These are phyloP conservation scores for Cheilosia scutellata DNA, from an alignment of 2,888 invertebrate genomes.

Conservation along the genomic window DNA sequence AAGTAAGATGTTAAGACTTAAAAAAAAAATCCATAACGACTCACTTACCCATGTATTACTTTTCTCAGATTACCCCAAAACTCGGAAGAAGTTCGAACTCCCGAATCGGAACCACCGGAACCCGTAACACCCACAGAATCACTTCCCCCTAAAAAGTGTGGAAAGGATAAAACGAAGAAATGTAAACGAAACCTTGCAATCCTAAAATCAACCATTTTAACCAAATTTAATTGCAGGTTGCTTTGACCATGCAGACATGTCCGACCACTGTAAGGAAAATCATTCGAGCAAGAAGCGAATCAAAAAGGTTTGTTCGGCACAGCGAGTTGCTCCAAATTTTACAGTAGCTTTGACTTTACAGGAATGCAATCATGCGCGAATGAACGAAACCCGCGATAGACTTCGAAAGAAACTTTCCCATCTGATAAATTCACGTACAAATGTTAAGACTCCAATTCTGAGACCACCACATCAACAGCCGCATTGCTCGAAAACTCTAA, in stretches of 20 bases:
- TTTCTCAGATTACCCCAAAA: slow-evolving; percentile 57
- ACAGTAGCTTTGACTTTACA: slow-evolving; percentile 30
- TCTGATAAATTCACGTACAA: slow-evolving; percentile 82
- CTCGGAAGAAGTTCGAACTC: slow-evolving; percentile 68
- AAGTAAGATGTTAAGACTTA: slow-evolving; percentile 25
- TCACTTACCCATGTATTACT: neutral
- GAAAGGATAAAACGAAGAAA: slow-evolving; percentile 82
- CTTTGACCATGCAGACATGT: slow-evolving; percentile 79
- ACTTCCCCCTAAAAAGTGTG: slow-evolving; percentile 79
- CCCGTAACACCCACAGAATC: slow-evolving; percentile 77
- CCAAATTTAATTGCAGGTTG: slow-evolving; percentile 63
- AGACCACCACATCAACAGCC: slow-evolving; percentile 61
- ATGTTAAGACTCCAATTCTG: slow-evolving; percentile 77
- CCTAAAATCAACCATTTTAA: too few species aligned
- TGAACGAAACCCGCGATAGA: slow-evolving; percentile 83
- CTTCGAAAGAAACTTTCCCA: slow-evolving; percentile 83
- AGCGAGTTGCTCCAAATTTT: neutral
- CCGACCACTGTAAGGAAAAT: slow-evolving; percentile 83
- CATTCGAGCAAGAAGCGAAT: slow-evolving; percentile 83
- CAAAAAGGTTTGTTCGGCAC: slow-evolving; percentile 79
- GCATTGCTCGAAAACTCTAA: slow-evolving; percentile 63
- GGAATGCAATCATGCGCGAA: slow-evolving; percentile 83
- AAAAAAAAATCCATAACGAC: neutral
- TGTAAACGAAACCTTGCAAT: slow-evolving; percentile 77
- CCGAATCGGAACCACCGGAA: slow-evolving; percentile 76